Base-by-base conservation (phyloP, 2,888 invertebrate genomes). In the Myopa tessellatipennis region DNA sequence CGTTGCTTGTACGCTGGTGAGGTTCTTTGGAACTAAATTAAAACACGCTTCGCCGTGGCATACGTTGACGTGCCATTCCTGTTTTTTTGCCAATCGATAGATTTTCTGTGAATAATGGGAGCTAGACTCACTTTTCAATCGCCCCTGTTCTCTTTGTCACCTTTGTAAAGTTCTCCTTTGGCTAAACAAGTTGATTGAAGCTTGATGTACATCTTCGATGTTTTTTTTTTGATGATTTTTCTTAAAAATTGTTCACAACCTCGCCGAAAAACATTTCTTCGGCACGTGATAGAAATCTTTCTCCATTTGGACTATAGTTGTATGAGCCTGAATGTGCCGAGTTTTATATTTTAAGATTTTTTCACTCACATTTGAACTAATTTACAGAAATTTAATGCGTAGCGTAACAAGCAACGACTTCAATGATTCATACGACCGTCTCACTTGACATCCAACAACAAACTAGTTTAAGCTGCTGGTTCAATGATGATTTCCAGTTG, bases 401-500 rank as follows among this genome's bases (percentile, higher is more conserved):
- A 75, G 26, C 60, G 6, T 4, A 68, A 65, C 4, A 18, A 26
- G 14, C n/a, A 8, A 52, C 36, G 26, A 26, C 68, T 38, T 18
- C 34, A 36, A 34, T 14, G 61, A 67, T 50, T 26, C 60, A 18
- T 60, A 36, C 63, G 36, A 65, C 71, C 58, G 65, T 65, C 76
- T 71, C 65, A 40, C 63, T 71, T 63, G 71, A 52, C 71, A 50
- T 76, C 63, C 65, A 76, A 63, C 63, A 63, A 65, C 55, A 70
- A 71, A 76, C 76, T 76, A 71, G 76, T 75, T 75, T 75, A 38
- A 74, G 75, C 65, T 75, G 38, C 52, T 55, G 69, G 65, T 40
- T 71, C 50, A n/a, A 60, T 75, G 68, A 60, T 68, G 34, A 26
- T 65, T 65, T 74, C 34, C 50, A 67, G 34, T 71, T 18, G 65